Conservation (phyloP, 2,113 vertebrate genomes). For the Lipotes vexillifer region DNA sequence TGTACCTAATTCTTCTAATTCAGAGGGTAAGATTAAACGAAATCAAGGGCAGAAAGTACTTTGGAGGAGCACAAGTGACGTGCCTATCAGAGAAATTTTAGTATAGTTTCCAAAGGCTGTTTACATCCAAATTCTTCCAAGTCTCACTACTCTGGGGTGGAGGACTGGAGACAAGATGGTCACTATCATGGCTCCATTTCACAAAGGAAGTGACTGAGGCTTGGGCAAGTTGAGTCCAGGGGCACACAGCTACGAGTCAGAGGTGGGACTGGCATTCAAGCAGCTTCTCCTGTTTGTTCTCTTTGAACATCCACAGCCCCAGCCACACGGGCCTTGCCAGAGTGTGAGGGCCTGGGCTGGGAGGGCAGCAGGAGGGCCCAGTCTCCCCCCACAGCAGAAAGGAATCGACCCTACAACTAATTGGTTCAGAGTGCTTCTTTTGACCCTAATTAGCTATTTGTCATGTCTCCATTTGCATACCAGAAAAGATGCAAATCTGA, state of each 20-base stretch:
- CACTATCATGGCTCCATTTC: not conserved
- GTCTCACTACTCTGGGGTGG: not conserved
- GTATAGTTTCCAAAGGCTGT: not conserved
- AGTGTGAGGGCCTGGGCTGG: not conserved
- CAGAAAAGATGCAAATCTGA: slow-evolving; percentile 93
- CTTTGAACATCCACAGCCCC: not conserved
- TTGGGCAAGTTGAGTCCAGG: not conserved
- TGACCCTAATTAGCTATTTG: slow-evolving; percentile 95
- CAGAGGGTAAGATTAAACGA: not conserved
- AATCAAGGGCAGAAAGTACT: not conserved
- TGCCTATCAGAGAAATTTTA: not conserved
- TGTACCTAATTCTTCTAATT: not conserved
- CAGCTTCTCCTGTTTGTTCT: not conserved
- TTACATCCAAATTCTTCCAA: not conserved
- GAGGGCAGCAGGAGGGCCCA: not conserved
- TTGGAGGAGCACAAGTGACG: not conserved
- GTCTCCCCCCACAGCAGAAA: slow-evolving; percentile 54
- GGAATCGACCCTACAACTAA: slow-evolving; percentile 81
- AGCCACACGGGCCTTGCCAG: not conserved
- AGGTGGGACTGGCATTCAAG: not conserved
- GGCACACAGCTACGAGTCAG: not conserved
- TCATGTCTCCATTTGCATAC: slow-evolving; percentile 92
- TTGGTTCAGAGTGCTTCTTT: slow-evolving; percentile 91
- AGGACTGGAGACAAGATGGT: not conserved
- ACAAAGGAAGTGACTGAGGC: not conserved